These are phyloP conservation scores for Chelon auratus DNA, from an alignment of 2,797 vertebrate species.

Conservation along the genomic window DNA sequence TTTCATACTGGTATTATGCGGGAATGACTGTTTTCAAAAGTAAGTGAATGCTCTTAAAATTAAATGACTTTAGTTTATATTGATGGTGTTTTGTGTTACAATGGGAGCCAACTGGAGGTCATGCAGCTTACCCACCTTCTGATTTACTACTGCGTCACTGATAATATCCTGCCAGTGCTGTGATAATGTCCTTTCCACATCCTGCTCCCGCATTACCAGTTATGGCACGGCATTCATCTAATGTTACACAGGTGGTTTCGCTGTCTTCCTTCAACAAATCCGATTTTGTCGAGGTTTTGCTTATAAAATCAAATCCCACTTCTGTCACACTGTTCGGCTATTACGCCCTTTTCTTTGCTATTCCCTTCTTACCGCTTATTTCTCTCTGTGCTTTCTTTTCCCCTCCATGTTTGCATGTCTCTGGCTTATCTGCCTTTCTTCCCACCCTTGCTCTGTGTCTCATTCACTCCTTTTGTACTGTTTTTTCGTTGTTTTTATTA, in stretches of 20 bases:
- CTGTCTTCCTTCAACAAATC: conserved; percentile 37
- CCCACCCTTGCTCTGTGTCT: no score
- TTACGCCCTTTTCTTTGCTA: background rate
- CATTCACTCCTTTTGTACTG: background rate
- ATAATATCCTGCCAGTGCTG: conserved; percentile 63
- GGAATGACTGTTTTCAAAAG: conserved; percentile 15
- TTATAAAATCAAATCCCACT: conserved; percentile 37
- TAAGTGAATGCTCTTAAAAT: conserved; percentile 24
- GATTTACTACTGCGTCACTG: conserved; percentile 53
- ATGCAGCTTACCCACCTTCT: conserved; percentile 27
- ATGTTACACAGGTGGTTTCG: conserved; percentile 59
- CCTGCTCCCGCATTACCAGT: conserved; percentile 50
- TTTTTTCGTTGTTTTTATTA: background rate
- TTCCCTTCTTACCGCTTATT: background rate
- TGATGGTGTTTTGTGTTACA: conserved; percentile 37
- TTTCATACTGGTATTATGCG: background rate
- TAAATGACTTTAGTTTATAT: conserved; percentile 15
- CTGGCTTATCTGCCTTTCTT: background rate
- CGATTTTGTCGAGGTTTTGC: conserved; percentile 23
- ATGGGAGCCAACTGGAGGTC: conserved; percentile 66
- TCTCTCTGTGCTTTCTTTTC: no score
- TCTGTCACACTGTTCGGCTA: conserved; percentile 18
- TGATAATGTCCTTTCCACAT: conserved; percentile 67
- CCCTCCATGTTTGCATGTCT: background rate
- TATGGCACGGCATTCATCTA: conserved; percentile 40